Evolutionary conservation across 2,888 invertebrate genomes (phyloP).

Genomic region (Nomada lathburiana): DNA sequence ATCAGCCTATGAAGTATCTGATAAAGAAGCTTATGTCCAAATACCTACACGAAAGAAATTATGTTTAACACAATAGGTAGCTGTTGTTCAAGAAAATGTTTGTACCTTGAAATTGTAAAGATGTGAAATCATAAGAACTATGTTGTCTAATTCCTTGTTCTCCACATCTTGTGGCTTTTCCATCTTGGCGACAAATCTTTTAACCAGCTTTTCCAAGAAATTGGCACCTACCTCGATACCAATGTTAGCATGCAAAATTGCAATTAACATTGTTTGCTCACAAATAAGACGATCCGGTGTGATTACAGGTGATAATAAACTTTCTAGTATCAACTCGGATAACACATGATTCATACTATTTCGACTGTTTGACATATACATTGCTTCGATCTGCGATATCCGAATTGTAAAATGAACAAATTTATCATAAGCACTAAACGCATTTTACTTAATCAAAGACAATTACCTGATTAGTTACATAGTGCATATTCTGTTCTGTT

Average conservation of each 20-base stretch:
- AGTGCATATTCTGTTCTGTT: conserved; percentile 94
- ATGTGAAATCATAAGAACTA: conserved; percentile 91
- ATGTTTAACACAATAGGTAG: not conserved
- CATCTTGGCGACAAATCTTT: conserved; percentile 88
- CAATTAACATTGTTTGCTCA: conserved; percentile 93
- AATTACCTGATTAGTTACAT: conserved; percentile 88
- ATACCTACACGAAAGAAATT: conserved; percentile 86
- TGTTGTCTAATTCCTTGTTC: conserved; percentile 93
- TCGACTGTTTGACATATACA: conserved; percentile 93
- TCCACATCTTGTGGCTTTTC: conserved; percentile 86
- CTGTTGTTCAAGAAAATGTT: not conserved
- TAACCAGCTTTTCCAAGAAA: conserved; percentile 91
- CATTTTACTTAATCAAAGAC: not conserved
- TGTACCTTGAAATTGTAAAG: conserved; percentile 94
- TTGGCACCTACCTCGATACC: conserved; percentile 96
- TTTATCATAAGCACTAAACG: conserved; percentile 4
- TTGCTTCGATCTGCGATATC: conserved; percentile 88
- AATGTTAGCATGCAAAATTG: conserved; percentile 94
- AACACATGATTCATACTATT: conserved; percentile 93
- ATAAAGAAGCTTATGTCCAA: conserved; percentile 91
- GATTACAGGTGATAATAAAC: conserved; percentile 87
- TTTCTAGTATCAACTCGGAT: conserved; percentile 89
- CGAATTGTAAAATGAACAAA: conserved; percentile 21
- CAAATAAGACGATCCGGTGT: conserved; percentile 91
- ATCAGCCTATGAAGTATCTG: conserved; percentile 91